Conservation (phyloP, 2,113 vertebrate species). For the Syngnathoides biaculeatus region DNA sequence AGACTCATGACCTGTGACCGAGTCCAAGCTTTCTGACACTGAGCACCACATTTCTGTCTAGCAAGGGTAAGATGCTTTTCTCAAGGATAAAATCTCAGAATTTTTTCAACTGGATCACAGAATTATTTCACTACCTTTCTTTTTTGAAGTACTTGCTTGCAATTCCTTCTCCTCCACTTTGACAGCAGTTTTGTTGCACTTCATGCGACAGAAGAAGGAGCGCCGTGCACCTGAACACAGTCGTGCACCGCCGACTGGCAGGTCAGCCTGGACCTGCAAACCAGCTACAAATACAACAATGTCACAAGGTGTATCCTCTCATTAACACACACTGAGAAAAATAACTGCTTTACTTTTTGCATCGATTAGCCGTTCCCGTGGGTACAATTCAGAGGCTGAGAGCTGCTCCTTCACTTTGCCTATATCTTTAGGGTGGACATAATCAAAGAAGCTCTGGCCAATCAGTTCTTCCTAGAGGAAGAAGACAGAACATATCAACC, state of each 20-base stretch:
- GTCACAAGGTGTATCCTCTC: conserved; percentile 6
- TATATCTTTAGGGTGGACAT: conserved; percentile 88
- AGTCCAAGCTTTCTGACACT: no score
- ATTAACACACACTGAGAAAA: conserved; percentile 4
- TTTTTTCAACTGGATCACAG: neutral
- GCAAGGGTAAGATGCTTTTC: no score
- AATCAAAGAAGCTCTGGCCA: conserved; percentile 90
- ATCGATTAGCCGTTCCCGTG: conserved; percentile 84
- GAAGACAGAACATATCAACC: conserved; percentile 24
- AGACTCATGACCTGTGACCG: no score
- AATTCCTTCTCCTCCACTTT: conserved; percentile 81
- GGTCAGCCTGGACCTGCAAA: conserved; percentile 84
- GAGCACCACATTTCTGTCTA: no score
- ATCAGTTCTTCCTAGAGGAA: conserved; percentile 78
- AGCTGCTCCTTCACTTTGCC: conserved; percentile 92
- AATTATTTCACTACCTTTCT: conserved; percentile 75
- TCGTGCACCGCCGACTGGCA: conserved; percentile 74
- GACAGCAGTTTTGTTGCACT: conserved; percentile 76
- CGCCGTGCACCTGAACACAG: conserved; percentile 84
- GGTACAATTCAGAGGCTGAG: conserved; percentile 81
- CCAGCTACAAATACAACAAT: conserved; percentile 68
- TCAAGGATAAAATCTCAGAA: neutral
- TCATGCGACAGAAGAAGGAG: conserved; percentile 90
- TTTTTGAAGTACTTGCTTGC: conserved; percentile 76
- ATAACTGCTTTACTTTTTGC: conserved; percentile 81